Percentiles rank a stretch among this genome's conserved stretches.
These are phyloP conservation scores for Drosophila pullipes DNA, from an alignment of 2,888 invertebrate genomes.

Conservation along the genomic window DNA sequence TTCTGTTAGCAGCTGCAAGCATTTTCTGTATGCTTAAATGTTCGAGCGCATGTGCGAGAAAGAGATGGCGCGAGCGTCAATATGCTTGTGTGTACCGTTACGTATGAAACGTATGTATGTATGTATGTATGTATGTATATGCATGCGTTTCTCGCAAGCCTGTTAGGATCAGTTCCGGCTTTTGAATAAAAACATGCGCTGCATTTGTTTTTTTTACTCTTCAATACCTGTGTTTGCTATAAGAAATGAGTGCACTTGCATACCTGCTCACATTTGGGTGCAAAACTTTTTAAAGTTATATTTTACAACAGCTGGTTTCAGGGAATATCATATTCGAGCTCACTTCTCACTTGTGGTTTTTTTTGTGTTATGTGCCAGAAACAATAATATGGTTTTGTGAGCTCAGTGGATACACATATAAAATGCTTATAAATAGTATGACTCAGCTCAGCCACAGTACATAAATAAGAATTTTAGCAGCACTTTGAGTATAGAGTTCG, in stretches of 20 bases:
- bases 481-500: not conserved
- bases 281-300: not conserved
- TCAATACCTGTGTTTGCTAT: too few relatives aligned
- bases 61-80: too few relatives aligned
- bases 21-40: not conserved
- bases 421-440: constrained; percentile 43
- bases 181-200: too few relatives aligned
- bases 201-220: too few relatives aligned
- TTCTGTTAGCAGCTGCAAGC: not conserved
- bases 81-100: too few relatives aligned
- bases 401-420: constrained; percentile 30
- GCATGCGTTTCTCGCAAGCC: too few relatives aligned
- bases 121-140: too few relatives aligned
- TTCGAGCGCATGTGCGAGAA: too few relatives aligned
- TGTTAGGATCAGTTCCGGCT: too few relatives aligned
- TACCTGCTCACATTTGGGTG: not conserved
- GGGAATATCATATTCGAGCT: not conserved
- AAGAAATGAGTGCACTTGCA: too few relatives aligned
- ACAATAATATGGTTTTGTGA: constrained; percentile 31
- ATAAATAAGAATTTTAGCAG: not conserved
- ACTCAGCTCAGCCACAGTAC: not conserved
- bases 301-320: not conserved
- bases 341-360: not conserved
- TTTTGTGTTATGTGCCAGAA: not conserved
- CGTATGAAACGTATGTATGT: too few relatives aligned